Evolutionary conservation across 2,113 vertebrate species (phyloP).

Genomic region (Dipodomys stephensi): DNA sequence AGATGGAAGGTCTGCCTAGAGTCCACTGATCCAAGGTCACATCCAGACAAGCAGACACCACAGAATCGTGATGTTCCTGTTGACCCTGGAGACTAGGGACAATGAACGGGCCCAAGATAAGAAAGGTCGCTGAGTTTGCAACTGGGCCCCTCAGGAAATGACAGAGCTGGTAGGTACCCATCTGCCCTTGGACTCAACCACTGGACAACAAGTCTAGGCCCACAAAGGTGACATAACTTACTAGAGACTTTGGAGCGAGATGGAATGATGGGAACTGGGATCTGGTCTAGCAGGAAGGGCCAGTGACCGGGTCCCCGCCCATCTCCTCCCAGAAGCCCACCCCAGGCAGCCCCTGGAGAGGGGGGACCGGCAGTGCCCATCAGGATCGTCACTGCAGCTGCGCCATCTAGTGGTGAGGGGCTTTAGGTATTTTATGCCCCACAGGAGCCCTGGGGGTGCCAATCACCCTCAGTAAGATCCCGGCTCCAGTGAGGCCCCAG

Average conservation of each 20-base stretch:
- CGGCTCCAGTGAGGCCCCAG: neutral
- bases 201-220: neutral
- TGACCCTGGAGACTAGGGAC: fast-evolving
- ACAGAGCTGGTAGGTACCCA: neutral
- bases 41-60: neutral
- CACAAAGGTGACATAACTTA: neutral
- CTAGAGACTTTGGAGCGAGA: neutral
- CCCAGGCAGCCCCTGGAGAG: neutral
- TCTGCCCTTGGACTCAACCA: neutral
- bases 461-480: neutral
- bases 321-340: too few relatives aligned
- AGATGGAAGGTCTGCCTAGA: neutral
- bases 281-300: too few relatives aligned
- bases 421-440: neutral
- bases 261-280: too few relatives aligned
- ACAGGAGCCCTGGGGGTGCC: neutral
- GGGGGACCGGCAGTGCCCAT: fast-evolving
- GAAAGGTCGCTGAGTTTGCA: fast-evolving
- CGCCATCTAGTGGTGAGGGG: neutral
- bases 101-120: too few relatives aligned
- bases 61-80: fast-evolving
- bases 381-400: neutral
- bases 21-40: neutral
- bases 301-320: too few relatives aligned
- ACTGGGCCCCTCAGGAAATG: neutral